These are phyloP conservation scores for Microdon myrmicae DNA, from an alignment of 2,888 invertebrate genomes.

Conservation along the genomic window DNA sequence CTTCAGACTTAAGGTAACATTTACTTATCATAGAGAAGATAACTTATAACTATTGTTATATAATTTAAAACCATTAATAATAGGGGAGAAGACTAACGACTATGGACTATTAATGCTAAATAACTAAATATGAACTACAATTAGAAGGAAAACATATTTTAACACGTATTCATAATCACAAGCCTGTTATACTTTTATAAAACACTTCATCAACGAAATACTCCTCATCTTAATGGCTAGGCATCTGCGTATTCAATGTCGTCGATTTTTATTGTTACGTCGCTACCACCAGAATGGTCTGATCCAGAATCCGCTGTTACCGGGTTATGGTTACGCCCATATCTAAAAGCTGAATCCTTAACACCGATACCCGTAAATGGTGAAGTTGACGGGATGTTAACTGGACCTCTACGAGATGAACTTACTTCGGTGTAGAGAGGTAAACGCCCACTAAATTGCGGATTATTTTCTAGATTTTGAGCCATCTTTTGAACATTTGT, in stretches of 20 bases:
- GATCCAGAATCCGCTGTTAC: constrained; percentile 60
- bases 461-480: constrained; percentile 60
- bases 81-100: no score
- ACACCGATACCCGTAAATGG: constrained; percentile 16
- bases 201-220: constrained; percentile 27
- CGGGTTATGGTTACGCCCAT: constrained; percentile 24
- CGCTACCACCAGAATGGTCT: constrained; percentile 66
- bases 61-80: no score
- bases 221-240: constrained; percentile 42
- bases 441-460: constrained; percentile 55
- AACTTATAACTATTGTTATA: no score
- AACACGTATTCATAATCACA: constrained; percentile 52
- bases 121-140: background rate
- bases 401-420: constrained; percentile 23
- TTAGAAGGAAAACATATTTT: background rate
- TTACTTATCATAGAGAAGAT: no score
- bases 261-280: constrained; percentile 65
- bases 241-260: constrained; percentile 66
- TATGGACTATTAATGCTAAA: no score
- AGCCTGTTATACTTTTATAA: constrained; percentile 50
- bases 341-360: constrained; percentile 12
- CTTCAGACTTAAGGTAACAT: no score
- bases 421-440: constrained; percentile 55
- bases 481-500: constrained; percentile 60
- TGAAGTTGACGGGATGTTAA: constrained; percentile 21